Conservation (phyloP, 1,140 invertebrate species). For the Camponotus pennsylvanicus region DNA sequence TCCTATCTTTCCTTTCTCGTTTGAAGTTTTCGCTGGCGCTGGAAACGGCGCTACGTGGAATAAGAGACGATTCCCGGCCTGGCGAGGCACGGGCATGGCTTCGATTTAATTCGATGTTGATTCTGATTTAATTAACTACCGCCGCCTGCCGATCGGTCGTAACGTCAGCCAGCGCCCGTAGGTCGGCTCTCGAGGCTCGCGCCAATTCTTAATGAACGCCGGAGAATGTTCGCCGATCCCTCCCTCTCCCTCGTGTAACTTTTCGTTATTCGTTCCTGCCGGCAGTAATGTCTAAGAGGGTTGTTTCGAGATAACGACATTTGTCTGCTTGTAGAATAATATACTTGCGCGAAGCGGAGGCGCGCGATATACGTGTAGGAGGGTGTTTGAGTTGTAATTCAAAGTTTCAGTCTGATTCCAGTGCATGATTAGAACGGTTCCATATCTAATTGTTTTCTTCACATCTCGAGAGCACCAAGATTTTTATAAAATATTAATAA, state of each 20-base stretch:
- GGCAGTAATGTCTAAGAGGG: slow-evolving; percentile 14
- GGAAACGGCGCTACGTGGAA: slow-evolving; percentile 57
- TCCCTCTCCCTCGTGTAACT: neutral
- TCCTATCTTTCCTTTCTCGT: slow-evolving; percentile 59
- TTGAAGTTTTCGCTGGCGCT: slow-evolving; percentile 70
- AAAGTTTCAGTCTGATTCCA: too few species aligned
- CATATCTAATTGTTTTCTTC: neutral
- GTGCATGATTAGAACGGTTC: neutral
- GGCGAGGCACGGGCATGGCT: slow-evolving; percentile 51
- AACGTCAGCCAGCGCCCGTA: slow-evolving; percentile 40
- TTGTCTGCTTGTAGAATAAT: slow-evolving; percentile 26
- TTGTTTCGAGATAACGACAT: slow-evolving; percentile 22
- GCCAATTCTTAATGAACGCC: slow-evolving; percentile 64
- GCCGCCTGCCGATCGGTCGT: slow-evolving; percentile 66
- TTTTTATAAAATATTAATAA: neutral
- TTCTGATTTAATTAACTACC: slow-evolving; percentile 78
- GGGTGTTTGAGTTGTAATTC: too few species aligned
- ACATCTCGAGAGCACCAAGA: neutral
- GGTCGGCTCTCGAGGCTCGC: slow-evolving; percentile 9
- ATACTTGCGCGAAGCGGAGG: slow-evolving; percentile 1
- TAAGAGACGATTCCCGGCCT: slow-evolving; percentile 67
- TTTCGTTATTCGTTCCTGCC: slow-evolving; percentile 46
- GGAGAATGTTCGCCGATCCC: neutral
- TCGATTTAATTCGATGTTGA: slow-evolving; percentile 78
- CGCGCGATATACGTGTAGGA: neutral